These are phyloP conservation scores for Cecidostiba fungosa DNA, from an alignment of 2,888 invertebrate genomes.

Conservation along the genomic window DNA sequence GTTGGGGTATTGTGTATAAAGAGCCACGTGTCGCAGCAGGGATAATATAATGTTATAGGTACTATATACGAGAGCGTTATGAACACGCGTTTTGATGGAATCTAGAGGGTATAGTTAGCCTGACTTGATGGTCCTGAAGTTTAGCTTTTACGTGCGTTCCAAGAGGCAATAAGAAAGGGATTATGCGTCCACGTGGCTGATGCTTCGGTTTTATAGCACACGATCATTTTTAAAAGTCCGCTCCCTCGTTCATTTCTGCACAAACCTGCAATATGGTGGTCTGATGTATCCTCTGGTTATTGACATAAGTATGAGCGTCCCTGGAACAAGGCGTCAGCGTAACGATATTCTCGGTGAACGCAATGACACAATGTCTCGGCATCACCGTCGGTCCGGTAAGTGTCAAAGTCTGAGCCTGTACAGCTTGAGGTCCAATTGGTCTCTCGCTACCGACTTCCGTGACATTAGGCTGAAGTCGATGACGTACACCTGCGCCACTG, in stretches of 20 bases:
- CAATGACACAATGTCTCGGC: slow-evolving; percentile 96
- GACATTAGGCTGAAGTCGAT: slow-evolving; percentile 84
- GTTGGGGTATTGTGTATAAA: too few relatives aligned
- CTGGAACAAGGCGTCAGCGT: slow-evolving; percentile 96
- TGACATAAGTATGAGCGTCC: slow-evolving; percentile 97
- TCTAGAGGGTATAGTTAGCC: background rate
- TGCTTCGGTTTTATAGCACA: background rate
- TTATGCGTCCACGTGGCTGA: background rate
- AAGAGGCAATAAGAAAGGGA: background rate
- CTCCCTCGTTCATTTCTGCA: too few relatives aligned
- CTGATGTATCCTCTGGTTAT: slow-evolving; percentile 95
- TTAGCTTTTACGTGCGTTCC: background rate
- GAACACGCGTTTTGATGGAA: background rate
- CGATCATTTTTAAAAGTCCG: background rate
- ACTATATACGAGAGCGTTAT: background rate
- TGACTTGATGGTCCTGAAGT: background rate
- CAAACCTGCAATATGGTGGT: slow-evolving; percentile 93
- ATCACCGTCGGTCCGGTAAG: slow-evolving; percentile 95
- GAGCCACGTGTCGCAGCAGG: too few relatives aligned
- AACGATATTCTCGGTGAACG: slow-evolving; percentile 93
- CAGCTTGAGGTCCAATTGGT: slow-evolving; percentile 82
- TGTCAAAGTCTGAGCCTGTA: slow-evolving; percentile 83
- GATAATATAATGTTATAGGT: too few relatives aligned
- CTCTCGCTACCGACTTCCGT: slow-evolving; percentile 90
- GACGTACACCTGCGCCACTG: slow-evolving; percentile 79